Evolutionary conservation across 2,888 invertebrate species (phyloP).

Genomic region (Electrophaes corylata): DNA sequence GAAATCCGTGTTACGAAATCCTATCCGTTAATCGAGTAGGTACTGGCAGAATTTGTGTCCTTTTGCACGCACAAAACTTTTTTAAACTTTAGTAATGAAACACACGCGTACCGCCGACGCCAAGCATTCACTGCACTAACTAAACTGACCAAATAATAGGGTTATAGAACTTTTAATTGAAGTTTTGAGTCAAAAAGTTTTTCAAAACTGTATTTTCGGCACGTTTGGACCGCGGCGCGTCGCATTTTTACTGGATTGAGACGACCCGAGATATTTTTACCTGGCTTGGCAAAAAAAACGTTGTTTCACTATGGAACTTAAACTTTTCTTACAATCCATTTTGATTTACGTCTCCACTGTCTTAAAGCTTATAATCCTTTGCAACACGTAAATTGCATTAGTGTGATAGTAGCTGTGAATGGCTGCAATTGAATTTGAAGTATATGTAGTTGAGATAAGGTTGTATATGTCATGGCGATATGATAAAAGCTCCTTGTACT

Average conservation of each 20-base stretch:
- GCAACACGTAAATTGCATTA: conserved; percentile 54
- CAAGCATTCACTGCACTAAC: conserved; percentile 45
- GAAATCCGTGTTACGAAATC: conserved; percentile 60
- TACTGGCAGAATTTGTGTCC: conserved; percentile 42
- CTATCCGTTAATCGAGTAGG: conserved; percentile 52
- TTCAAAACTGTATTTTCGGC: conserved; percentile 38
- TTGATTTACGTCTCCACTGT: not conserved
- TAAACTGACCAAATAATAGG: not conserved
- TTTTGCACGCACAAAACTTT: conserved; percentile 59
- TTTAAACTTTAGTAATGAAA: conserved; percentile 41
- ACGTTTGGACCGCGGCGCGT: conserved; percentile 58
- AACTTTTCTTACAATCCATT: conserved; percentile 35
- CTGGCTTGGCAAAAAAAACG: conserved; percentile 76
- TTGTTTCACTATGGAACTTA: conserved; percentile 55
- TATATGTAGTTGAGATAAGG: conserved; percentile 18
- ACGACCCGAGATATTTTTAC: conserved; percentile 75
- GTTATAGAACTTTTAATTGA: conserved; percentile 20
- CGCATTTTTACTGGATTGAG: conserved; percentile 67
- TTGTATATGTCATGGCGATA: conserved; percentile 33
- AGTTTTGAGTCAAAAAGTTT: conserved; percentile 44
- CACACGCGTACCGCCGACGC: conserved; percentile 41
- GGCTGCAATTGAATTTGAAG: conserved; percentile 36
- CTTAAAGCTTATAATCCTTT: conserved; percentile 40
- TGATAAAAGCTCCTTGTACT: conserved; percentile 57
- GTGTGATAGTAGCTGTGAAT: conserved; percentile 55